These are phyloP conservation scores for Chondrilla cf. caribensis DNA, from an alignment of 37 sponge, comb jelly and placozoan species.

Conservation along the genomic window DNA sequence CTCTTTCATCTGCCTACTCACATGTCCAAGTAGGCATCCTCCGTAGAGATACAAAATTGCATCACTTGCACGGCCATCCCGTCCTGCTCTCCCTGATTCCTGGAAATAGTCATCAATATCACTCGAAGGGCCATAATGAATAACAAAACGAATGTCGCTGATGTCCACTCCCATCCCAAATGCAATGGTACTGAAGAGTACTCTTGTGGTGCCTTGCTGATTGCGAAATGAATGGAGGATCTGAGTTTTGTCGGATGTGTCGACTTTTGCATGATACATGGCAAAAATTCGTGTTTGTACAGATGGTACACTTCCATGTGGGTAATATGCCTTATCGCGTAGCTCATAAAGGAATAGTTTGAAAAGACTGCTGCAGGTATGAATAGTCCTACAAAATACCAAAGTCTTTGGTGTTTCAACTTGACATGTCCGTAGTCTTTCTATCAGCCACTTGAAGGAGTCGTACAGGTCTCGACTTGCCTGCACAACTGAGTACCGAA, in stretches of 20 bases:
- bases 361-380: conserved; percentile 6
- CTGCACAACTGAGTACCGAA: not conserved
- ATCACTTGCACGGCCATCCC: not conserved
- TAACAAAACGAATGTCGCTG: not conserved
- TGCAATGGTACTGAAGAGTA: conserved; percentile 3
- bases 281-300: conserved; percentile 2
- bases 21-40: not conserved
- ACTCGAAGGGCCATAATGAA: conserved; percentile 15
- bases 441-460: conserved; percentile 7
- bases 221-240: conserved; percentile 1
- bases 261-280: conserved; percentile 19
- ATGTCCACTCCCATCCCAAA: conserved; percentile 27
- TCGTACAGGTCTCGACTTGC: not conserved
- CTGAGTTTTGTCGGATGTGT: not conserved
- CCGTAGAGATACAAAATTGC: not conserved
- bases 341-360: conserved; percentile 2
- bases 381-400: conserved; percentile 14
- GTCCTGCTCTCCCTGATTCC: conserved; percentile 5
- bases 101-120: conserved; percentile 28
- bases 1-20: conserved; percentile 11
- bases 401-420: not conserved
- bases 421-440: not conserved
- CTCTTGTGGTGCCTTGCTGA: not conserved
- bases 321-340: not conserved
- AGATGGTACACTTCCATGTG: not conserved